Evolutionary conservation across 30 jellyfish, hydroid and myxozoan genomes (phyloP), one percentile per base, ranked within the genome.

Genomic region (Aurelia aurita complex sp. Pacific): DNA sequence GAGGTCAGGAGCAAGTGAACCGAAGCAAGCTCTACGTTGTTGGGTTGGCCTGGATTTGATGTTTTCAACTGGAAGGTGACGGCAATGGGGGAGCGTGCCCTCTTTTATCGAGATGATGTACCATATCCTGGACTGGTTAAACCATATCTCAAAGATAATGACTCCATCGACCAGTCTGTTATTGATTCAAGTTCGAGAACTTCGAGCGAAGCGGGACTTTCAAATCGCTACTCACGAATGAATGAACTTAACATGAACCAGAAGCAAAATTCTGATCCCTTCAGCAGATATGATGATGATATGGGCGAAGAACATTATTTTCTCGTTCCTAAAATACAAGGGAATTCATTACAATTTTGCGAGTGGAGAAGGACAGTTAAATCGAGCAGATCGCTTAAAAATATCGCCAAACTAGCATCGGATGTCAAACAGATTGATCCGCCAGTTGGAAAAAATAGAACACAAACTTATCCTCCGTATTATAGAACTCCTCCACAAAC

Each of bases 251-350:
- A 77, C 69, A 72, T 64, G 81, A 86, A 53, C 67, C 92, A 77
- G 84, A 88, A 88, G 82, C 83, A 75, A 68, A 79, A n/a, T 36
- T 50, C 62, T 66, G 92, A 81, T 76, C 97, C 97, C 51, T 88
- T 77, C 89, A 88, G 97, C 79, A 73, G 88, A 46, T 88, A 88
- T 50, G 97, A 88, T 53, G 97, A 88, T 76, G 92, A 88, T 73
- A 29, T 19, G 43, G 97, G 89, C n/a, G 92, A 77, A 67, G 97
- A 88, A 42, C 95, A 86, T 65, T 86, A 86, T 62, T 88, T 80
- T 88, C 89, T 80, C 46, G 85, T 77, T 16, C 89, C 90, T 5
- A 57, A 53, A 64, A 65, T 77, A 23, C 88, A 75, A 23, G 92
- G 89, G 16, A 75, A 67, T 64, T 34, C 76, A 14, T 64, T 73